Evolutionary conservation across 2,888 invertebrate species (phyloP).

Genomic region (Auanema sp.): DNA sequence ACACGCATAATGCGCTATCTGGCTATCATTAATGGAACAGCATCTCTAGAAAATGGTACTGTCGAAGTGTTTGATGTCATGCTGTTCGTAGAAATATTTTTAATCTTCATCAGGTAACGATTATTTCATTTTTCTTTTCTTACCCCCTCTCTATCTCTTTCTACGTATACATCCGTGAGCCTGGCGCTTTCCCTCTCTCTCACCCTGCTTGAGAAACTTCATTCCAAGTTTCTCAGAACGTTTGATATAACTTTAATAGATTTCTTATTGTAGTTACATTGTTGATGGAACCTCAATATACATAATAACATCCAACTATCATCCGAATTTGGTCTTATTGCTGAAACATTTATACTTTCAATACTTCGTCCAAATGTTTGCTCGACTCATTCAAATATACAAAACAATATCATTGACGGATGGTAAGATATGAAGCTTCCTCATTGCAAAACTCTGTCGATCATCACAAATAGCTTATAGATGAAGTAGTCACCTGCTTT

Average conservation of each 20-base stretch:
- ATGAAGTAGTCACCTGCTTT: no score
- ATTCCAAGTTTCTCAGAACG: not conserved
- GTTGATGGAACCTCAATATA: constrained; percentile 33
- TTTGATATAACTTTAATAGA: not conserved
- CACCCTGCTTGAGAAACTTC: not conserved
- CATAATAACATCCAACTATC: constrained; percentile 35
- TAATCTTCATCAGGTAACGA: constrained; percentile 30
- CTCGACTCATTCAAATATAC: constrained; percentile 28
- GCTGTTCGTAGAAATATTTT: constrained; percentile 24
- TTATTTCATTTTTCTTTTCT: constrained; percentile 8
- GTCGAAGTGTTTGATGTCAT: constrained; percentile 25
- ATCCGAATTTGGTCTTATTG: constrained; percentile 31
- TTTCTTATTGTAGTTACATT: constrained; percentile 28
- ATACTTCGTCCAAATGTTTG: constrained; percentile 36
- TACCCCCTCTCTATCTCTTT: no score
- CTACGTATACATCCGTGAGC: not conserved
- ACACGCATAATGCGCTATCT: constrained; percentile 24
- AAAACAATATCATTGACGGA: constrained; percentile 1
- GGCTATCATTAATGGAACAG: constrained; percentile 34
- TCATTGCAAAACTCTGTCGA: no score
- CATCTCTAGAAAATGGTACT: constrained; percentile 24
- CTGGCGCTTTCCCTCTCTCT: not conserved
- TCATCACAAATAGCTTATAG: no score
- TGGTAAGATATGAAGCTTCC: no score
- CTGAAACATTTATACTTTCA: constrained; percentile 33